These are phyloP conservation scores for Lichenostomus cassidix DNA, from an alignment of 2,113 vertebrate genomes.

Conservation along the genomic window DNA sequence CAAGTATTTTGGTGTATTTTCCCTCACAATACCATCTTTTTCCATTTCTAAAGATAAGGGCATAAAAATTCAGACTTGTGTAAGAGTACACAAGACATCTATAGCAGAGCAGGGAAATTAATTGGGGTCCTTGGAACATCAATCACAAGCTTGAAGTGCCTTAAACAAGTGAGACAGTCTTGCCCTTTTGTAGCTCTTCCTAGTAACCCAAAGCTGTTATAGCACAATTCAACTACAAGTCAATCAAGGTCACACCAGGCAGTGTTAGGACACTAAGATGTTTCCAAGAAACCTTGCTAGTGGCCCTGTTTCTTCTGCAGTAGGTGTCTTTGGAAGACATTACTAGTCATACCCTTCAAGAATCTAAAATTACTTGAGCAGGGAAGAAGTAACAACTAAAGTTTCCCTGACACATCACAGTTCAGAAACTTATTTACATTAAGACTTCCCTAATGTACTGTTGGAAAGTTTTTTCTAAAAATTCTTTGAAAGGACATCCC, in stretches of 20 bases:
- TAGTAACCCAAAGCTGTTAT: background rate
- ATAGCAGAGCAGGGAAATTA: background rate
- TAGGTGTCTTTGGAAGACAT: background rate
- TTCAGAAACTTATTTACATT: background rate
- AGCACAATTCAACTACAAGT: background rate
- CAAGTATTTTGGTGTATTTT: background rate
- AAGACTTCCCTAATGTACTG: background rate
- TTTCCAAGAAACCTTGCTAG: background rate
- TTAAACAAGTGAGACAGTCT: background rate
- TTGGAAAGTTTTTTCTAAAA: background rate
- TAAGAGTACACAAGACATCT: background rate
- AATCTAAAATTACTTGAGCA: background rate
- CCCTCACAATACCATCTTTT: background rate
- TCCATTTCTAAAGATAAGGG: background rate
- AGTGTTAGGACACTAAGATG: background rate
- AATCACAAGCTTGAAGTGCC: background rate
- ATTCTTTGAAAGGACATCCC: background rate
- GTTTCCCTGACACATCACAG: background rate
- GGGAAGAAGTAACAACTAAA: background rate
- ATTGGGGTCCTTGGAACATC: background rate
- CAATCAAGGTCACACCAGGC: background rate
- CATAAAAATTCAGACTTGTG: background rate
- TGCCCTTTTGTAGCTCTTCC: background rate
- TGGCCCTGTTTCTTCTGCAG: background rate
- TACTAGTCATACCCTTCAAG: background rate